Evolutionary conservation across 35 echinoderm and acorn worm species (phyloP).

Genomic region (Stichopus chloronotus): DNA sequence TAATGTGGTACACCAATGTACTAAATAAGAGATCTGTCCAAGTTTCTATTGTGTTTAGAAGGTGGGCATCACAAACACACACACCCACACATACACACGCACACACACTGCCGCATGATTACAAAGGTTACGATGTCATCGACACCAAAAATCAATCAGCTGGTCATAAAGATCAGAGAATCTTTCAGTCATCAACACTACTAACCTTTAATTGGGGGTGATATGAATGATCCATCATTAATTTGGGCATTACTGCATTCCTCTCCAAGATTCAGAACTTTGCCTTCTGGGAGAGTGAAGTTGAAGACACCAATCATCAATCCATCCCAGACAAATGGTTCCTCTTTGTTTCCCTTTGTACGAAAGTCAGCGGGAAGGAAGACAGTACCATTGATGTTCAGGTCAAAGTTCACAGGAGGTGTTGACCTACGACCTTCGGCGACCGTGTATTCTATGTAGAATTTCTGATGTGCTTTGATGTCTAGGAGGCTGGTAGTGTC

Average conservation of each 20-base stretch:
- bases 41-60: no score
- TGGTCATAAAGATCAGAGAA: no score
- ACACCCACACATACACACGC: no score
- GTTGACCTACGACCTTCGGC: slow-evolving; percentile 62
- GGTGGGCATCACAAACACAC: no score
- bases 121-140: background rate
- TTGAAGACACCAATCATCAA: slow-evolving; percentile 80
- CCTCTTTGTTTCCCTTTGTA: slow-evolving; percentile 64
- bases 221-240: slow-evolving; percentile 74
- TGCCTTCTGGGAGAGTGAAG: slow-evolving; percentile 72
- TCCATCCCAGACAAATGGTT: slow-evolving; percentile 80
- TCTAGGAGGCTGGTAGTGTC: slow-evolving; percentile 71
- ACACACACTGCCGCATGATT: background rate
- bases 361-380: slow-evolving; percentile 81
- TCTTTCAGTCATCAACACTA: background rate
- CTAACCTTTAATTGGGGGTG: slow-evolving; percentile 68
- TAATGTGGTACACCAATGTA: no score
- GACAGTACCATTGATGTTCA: slow-evolving; percentile 62
- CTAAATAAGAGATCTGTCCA: no score
- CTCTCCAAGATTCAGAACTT: slow-evolving; percentile 66
- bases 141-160: no score
- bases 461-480: slow-evolving; percentile 75
- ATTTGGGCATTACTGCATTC: slow-evolving; percentile 81
- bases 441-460: slow-evolving; percentile 83
- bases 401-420: slow-evolving; percentile 83